Evolutionary conservation across 2,888 invertebrate species (phyloP).

Genomic region (Zonitis immaculata): DNA sequence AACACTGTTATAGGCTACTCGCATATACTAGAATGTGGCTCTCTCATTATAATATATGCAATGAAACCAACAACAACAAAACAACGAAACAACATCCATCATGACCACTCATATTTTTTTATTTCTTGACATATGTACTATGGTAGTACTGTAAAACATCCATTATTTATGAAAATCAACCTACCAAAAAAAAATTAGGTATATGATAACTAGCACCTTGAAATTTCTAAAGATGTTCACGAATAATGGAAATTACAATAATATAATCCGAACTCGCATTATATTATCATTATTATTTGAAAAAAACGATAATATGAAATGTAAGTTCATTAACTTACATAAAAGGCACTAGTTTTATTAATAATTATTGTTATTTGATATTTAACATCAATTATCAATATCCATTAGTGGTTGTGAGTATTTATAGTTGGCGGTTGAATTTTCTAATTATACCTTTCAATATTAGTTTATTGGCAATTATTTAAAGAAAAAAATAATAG

Average conservation of each 20-base stretch:
- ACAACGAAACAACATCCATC: neutral
- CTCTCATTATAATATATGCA: too few species aligned
- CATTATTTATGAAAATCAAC: neutral
- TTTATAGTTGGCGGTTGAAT: too few species aligned
- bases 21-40: neutral
- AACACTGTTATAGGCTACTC: neutral
- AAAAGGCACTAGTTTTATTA: too few species aligned
- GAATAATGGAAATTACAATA: neutral
- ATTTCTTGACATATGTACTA: neutral
- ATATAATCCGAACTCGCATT: too few species aligned
- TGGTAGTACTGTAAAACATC: neutral
- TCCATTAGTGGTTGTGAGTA: too few species aligned
- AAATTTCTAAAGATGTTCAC: neutral
- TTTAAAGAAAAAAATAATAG: neutral
- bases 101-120: neutral
- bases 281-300: too few species aligned
- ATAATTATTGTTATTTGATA: neutral
- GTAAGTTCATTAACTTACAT: too few species aligned
- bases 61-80: too few species aligned
- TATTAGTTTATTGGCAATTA: neutral
- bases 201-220: neutral
- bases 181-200: too few species aligned
- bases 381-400: neutral
- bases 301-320: too few species aligned
- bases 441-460: too few species aligned